Base-by-base conservation (phyloP, 37 sponge, comb jelly and placozoan genomes). In the Crambe crambe region DNA sequence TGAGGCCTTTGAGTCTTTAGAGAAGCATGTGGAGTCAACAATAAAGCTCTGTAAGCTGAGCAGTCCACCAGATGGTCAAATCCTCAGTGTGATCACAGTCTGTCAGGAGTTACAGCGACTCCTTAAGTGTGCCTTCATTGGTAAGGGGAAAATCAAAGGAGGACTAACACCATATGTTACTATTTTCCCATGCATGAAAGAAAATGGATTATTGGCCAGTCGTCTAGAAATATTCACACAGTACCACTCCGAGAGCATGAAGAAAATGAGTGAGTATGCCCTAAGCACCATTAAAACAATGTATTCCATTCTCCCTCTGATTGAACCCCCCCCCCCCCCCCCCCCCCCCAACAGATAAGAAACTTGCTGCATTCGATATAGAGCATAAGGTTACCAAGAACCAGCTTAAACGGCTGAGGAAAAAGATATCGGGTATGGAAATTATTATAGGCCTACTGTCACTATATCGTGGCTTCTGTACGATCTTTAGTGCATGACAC, bases 171-270 rank as follows among this genome's bases (percentile, higher is more conserved):
- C 8, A 8, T 32, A 31, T 36, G 30, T 72, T 9, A 8, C 51
- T 43, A 4, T 26, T 36, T 17, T 27, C 59, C 37, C 23, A 2
- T 25, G 12, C 36, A 1, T 60, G 4, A 5, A 47, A 90, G 91
- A 90, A 58, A 90, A 90, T 85, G 86, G 91, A 37, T 58, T 90
- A 20, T 59, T 90, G 20, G 91, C 91, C 9, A 90, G 76, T 43
- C 80, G 79, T 31, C 85, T 90, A 22, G 91, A 90, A 38, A 81
- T 85, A 18, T 79, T 83, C 0, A 73, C 86, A 34, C 40, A 77
- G 39, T 64, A 90, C 68, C 82, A 90, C 18, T 61, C 25, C 0
- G 81, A 80, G 25, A 68, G 56, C 0, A 22, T 81, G 41, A 81
- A 90, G 56, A 85, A 81, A 31, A 62, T 80, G 47, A 80, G 85